These are phyloP conservation scores for Piprites chloris DNA, from an alignment of 2,113 vertebrate genomes.

Conservation along the genomic window DNA sequence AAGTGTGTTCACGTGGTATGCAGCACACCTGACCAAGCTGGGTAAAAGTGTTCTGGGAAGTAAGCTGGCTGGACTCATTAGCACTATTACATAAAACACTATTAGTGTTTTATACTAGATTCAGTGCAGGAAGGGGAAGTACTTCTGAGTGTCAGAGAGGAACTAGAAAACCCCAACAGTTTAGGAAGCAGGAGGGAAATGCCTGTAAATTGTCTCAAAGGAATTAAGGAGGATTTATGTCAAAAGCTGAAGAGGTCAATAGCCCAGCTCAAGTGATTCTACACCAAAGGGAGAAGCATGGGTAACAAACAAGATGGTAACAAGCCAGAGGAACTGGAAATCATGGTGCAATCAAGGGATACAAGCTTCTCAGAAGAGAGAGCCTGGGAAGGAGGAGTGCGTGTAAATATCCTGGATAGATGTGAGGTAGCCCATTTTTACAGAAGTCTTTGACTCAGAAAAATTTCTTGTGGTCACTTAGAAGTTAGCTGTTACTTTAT, in stretches of 20 bases:
- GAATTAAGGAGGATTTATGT: not conserved
- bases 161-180: not conserved
- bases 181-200: not conserved
- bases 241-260: not conserved
- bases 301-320: not conserved
- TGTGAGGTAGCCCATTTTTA: not conserved
- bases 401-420: not conserved
- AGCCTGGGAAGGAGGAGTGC: not conserved
- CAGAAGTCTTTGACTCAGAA: not conserved
- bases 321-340: not conserved
- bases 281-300: not conserved
- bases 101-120: not conserved
- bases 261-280: not conserved
- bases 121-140: not conserved
- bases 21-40: not conserved
- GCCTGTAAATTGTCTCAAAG: not conserved
- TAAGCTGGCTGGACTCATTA: not conserved
- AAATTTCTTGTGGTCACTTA: not conserved
- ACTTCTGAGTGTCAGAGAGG: not conserved
- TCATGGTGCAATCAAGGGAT: not conserved
- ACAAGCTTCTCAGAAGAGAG: not conserved
- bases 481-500: not conserved
- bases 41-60: not conserved
- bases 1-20: too few species aligned
- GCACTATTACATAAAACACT: too few species aligned